Percentiles rank a stretch among this genome's conserved stretches.
These are phyloP conservation scores for Echiichthys vipera DNA, from an alignment of 2,797 vertebrate genomes.

Conservation along the genomic window DNA sequence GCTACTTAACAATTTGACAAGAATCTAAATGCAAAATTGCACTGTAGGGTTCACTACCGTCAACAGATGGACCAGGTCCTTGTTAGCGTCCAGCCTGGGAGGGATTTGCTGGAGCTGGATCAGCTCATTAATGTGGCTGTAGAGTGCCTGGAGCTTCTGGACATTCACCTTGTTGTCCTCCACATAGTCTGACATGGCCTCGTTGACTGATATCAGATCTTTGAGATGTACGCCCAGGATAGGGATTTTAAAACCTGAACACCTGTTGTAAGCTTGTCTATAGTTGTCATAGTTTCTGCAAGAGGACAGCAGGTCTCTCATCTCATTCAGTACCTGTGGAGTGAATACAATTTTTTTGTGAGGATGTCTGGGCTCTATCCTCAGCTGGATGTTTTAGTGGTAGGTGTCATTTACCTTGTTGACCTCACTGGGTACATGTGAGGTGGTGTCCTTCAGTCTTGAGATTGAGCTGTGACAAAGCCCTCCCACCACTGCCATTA, in stretches of 20 bases:
- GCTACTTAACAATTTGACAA: slow-evolving; percentile 18
- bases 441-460: slow-evolving; percentile 95
- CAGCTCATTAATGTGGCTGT: slow-evolving; percentile 93
- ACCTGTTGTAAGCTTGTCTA: slow-evolving; percentile 89
- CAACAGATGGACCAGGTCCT: slow-evolving; percentile 94
- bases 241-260: slow-evolving; percentile 93
- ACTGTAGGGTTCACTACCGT: too few relatives aligned
- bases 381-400: not conserved
- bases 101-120: slow-evolving; percentile 93
- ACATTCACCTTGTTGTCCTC: slow-evolving; percentile 94
- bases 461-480: slow-evolving; percentile 97
- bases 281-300: slow-evolving; percentile 96
- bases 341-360: not conserved
- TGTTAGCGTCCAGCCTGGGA: slow-evolving; percentile 93
- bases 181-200: slow-evolving; percentile 93
- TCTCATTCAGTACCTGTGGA: slow-evolving; percentile 92
- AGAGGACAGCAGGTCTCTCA: slow-evolving; percentile 96
- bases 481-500: slow-evolving; percentile 97
- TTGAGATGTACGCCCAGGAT: slow-evolving; percentile 96
- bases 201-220: slow-evolving; percentile 94
- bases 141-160: slow-evolving; percentile 93
- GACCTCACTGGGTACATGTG: slow-evolving; percentile 91
- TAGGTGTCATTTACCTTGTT: slow-evolving; percentile 86
- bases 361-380: not conserved
- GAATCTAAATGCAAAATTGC: slow-evolving; percentile 1